These are phyloP conservation scores for Spinibarbus caldwelli DNA, from an alignment of 2,797 vertebrate genomes.

Conservation along the genomic window DNA sequence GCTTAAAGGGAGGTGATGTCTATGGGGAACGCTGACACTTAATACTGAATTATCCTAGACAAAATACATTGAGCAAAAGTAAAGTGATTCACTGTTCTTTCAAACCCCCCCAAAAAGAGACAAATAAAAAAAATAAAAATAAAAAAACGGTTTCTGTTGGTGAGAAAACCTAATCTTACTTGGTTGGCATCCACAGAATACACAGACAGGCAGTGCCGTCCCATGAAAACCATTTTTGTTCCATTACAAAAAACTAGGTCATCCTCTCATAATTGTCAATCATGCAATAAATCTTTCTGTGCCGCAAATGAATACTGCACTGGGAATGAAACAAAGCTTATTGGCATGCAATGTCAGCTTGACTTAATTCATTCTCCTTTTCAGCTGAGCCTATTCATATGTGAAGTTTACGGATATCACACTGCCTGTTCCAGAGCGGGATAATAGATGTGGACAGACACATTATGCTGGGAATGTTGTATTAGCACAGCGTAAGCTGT, in stretches of 20 bases:
- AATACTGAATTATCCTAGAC: conserved; percentile 55
- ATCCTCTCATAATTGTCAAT: conserved; percentile 93
- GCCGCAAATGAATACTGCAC: conserved; percentile 87
- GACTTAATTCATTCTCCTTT: conserved; percentile 88
- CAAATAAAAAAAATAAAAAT: too few relatives aligned
- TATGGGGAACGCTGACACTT: conserved; percentile 54
- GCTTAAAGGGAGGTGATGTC: conserved; percentile 52
- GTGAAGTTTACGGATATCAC: conserved; percentile 80
- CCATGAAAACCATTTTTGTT: conserved; percentile 87
- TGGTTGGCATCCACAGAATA: conserved; percentile 69
- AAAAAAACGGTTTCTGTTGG: conserved; percentile 53
- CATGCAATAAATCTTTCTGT: conserved; percentile 90
- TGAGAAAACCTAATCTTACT: conserved; percentile 73
- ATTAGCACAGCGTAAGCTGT: conserved; percentile 55
- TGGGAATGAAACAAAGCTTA: conserved; percentile 90
- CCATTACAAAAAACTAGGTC: conserved; percentile 87
- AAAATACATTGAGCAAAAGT: conserved; percentile 52
- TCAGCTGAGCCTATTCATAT: conserved; percentile 86
- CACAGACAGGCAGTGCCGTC: conserved; percentile 79
- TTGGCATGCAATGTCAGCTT: conserved; percentile 89
- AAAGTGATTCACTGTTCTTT: conserved; percentile 59
- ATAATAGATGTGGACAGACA: conserved; percentile 65
- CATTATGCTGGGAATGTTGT: conserved; percentile 61
- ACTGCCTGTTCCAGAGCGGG: conserved; percentile 56
- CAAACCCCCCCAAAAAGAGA: conserved; percentile 58